Conservation (phyloP, 2,797 vertebrate species). For the Bovichtus diacanthus region DNA sequence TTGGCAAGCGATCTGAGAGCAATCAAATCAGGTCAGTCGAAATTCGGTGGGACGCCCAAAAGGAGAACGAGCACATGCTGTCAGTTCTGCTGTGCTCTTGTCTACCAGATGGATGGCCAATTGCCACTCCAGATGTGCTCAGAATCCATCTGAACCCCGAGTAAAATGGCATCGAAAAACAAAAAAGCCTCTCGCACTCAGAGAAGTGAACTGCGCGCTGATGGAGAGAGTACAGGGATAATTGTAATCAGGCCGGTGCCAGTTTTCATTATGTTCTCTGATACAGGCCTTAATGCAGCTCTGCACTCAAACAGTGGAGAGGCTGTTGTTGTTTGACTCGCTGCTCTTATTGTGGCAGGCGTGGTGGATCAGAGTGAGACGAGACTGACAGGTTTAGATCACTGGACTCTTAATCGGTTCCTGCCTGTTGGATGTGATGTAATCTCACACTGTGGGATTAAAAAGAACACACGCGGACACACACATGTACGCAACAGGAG, state of each 20-base stretch:
- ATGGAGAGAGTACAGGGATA: conserved; percentile 66
- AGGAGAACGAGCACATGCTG: conserved; percentile 51
- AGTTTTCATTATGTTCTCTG: conserved; percentile 72
- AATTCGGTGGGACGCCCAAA: conserved; percentile 66
- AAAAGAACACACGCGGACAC: conserved; percentile 44
- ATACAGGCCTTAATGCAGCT: conserved; percentile 53
- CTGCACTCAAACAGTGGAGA: conserved; percentile 29
- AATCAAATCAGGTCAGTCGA: conserved; percentile 73
- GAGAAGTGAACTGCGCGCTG: conserved; percentile 45
- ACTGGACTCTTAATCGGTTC: conserved; percentile 73
- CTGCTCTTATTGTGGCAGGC: conserved; percentile 56
- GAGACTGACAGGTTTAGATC: conserved; percentile 70
- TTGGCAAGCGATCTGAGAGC: conserved; percentile 71
- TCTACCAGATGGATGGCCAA: conserved; percentile 68
- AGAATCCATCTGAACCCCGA: conserved; percentile 52
- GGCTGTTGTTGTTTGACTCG: conserved; percentile 41
- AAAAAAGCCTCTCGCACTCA: conserved; percentile 43
- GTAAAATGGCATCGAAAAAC: conserved; percentile 55
- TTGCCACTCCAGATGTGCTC: conserved; percentile 75
- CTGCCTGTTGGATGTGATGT: conserved; percentile 70
- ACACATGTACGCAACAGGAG: conserved; percentile 37
- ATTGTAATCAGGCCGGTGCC: conserved; percentile 79
- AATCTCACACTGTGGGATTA: conserved; percentile 72
- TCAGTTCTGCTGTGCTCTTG: conserved; percentile 52
- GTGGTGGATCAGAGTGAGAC: conserved; percentile 50